Evolutionary conservation across 2,888 invertebrate species (phyloP), one percentile per base, ranked within the genome.

Genomic region (Hyppa rectilinea): DNA sequence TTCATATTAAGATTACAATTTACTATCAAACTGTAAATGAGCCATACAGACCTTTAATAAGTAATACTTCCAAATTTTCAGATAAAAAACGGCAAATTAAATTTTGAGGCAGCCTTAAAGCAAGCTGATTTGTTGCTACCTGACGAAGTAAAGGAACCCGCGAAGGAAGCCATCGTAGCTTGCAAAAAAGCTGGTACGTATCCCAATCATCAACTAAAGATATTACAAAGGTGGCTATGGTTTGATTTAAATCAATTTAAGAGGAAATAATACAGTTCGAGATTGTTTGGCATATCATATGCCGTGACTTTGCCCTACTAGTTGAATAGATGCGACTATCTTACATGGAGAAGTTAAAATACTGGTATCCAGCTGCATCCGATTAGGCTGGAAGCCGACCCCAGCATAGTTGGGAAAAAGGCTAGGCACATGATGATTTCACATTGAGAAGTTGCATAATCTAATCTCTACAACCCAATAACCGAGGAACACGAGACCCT

Each of bases 31-130:
- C 56, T 38, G 38, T n/a, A 14, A 26, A 29, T 29, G 14, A 59
- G 10, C 26, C 6, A 10, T 6, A 3, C 4, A 29, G 1, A 2
- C 2, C 0, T 10, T 38, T n/a, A n/a, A n/a, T n/a, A 38, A 26
- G 23, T 31, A 14, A 43, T 34, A 26, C 10, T 26, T 36, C 34
- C 20, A 12, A 3, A 9, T 59, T 45, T 52, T 12, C 40, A 96
- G 96, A 89, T 96, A 29, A 96, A 96, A 91, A 96, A 96, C 73
- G 96, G 95, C 1, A 94, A 94, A 85, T 67, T 97, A 6, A 94
- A 94, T 80, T 92, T 92, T 56, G 96, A 96, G 23, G 91, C 94
- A 0, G 96, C 96, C 0, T 80, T 94, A 56, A 94, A 94, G 59
- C 96, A 97, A 86, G 92, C 96, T 0, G 94, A 95, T 81, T 78